Base-by-base conservation (phyloP, 2,113 vertebrate species). In the Neofelis nebulosa region DNA sequence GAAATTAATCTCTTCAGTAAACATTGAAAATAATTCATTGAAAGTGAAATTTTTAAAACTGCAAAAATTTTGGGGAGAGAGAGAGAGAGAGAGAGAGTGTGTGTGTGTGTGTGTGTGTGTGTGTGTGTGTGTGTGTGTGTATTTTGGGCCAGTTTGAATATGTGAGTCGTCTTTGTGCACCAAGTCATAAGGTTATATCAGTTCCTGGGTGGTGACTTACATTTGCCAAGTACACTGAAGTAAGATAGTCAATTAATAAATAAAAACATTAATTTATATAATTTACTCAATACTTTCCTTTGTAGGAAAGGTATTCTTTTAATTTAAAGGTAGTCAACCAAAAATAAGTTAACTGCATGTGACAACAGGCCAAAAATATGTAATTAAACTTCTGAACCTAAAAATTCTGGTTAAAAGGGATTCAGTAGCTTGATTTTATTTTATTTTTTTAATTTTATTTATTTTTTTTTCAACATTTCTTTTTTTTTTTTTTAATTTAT, bases 261-360 rank as follows among this genome's bases (percentile, higher is more conserved):
- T 5, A 68, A 81, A 94, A 89, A n/a, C 38, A 9, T 83, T 87
- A 29, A 87, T 68, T 88, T 94, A 33, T 92, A 12, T 97, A 7
- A 90, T 86, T 78, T 90, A 52, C 23, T 92, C 23, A 95, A 33
- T 74, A 69, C 90, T 65, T 95, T 71, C 25, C 10, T 76, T 93
- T 91, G 16, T 33, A 79, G 23, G 78, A 91, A 91, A 95, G 7
- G 12, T 65, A 73, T 36, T 69, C 1, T 87, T 73, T 80, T 55
- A 88, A 41, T 91, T 84, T 50, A 65, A 89, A 88, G 65, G 8
- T 23, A 21, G 15, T 79, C 9, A 61, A 41, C n/a, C 50, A 73
- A 55, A 48, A 86, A 50, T 63, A 88, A 82, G 16, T 69, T 48
- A 38, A 78, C 76, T 61, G 73, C 73, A 45, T 41, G 38, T 61